Percentiles rank a stretch among this genome's conserved stretches.
phyloP scores from a whole-genome alignment of 1,140 invertebrate species.

The Aphis craccivora region DNA sequence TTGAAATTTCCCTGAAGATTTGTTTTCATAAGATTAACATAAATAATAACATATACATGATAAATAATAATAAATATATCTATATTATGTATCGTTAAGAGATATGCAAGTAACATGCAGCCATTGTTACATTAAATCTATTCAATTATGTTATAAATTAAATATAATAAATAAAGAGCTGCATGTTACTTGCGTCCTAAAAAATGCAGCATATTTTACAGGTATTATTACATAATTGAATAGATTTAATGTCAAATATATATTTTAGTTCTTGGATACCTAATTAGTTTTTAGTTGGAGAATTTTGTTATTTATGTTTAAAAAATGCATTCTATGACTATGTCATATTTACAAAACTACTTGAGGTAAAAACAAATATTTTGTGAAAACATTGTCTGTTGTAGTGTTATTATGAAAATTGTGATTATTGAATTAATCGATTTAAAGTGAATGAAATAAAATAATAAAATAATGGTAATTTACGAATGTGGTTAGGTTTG shows the following conservation, averaged over 20 bases:
- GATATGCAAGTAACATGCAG: too few species aligned
- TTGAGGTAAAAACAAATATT: neutral
- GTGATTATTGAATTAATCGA: neutral
- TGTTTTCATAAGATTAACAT: neutral
- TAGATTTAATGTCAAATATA: too few species aligned
- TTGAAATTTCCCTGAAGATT: conserved; percentile 16
- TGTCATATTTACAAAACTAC: neutral
- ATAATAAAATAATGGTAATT: neutral
- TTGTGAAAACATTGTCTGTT: neutral
- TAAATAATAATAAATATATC: neutral
- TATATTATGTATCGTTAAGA: too few species aligned
- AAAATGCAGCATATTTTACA: too few species aligned
- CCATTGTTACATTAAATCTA: too few species aligned
- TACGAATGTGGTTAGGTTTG: neutral
- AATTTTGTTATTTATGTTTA: neutral
- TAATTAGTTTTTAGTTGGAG: neutral
- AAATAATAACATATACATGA: neutral
- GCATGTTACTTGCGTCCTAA: too few species aligned
- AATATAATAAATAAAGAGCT: too few species aligned
- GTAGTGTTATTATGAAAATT: neutral
- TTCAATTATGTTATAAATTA: too few species aligned
- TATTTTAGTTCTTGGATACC: too few species aligned
- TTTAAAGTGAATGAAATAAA: neutral
- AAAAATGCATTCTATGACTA: neutral
- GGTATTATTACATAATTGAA: too few species aligned